Conservation (phyloP, 1,140 invertebrate genomes). For the Camponotus floridanus region DNA sequence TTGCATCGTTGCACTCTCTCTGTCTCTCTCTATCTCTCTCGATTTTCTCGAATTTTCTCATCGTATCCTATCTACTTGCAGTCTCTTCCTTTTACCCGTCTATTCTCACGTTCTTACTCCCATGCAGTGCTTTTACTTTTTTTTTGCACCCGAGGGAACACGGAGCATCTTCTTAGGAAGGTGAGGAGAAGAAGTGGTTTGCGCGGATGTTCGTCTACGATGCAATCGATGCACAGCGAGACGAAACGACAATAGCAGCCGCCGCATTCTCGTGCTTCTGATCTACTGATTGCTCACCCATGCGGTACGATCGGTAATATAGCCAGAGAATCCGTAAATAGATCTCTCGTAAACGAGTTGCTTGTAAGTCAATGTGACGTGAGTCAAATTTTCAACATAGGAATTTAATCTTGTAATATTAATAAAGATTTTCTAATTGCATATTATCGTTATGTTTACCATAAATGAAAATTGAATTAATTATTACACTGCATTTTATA, state of each 20-base stretch:
- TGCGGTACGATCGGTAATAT: constrained; percentile 44
- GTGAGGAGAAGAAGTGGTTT: constrained; percentile 42
- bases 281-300: constrained; percentile 52
- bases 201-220: constrained; percentile 30
- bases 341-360: background rate
- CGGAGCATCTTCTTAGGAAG: constrained; percentile 37
- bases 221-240: constrained; percentile 23
- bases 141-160: constrained; percentile 57
- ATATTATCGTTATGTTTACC: background rate
- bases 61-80: background rate
- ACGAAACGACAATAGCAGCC: constrained; percentile 48
- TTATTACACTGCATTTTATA: background rate
- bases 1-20: constrained; percentile 46
- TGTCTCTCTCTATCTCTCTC: constrained; percentile 4
- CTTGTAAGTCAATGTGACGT: constrained; percentile 1
- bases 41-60: constrained; percentile 66
- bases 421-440: background rate
- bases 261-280: constrained; percentile 22
- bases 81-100: background rate
- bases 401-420: background rate
- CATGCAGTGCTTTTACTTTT: background rate
- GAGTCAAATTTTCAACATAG: background rate
- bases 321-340: constrained; percentile 32
- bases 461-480: background rate
- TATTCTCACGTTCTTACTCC: constrained; percentile 32